These are phyloP conservation scores for silkworm (Bombyx mori) DNA, from an alignment of 1,140 invertebrate species.

Conservation along the genomic window DNA sequence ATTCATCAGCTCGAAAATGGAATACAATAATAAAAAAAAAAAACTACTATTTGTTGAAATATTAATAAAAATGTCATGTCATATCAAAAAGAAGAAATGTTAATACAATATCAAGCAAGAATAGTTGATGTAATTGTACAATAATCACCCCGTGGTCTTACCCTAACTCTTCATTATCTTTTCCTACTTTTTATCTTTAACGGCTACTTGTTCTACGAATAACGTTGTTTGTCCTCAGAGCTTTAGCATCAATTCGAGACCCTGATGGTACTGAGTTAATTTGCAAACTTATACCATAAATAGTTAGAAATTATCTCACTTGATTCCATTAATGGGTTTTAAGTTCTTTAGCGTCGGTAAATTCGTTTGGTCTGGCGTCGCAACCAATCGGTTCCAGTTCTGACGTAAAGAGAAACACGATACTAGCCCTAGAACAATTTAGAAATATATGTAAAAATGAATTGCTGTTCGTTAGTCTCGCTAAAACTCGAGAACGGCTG, in stretches of 20 bases:
- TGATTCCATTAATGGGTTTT: constrained; percentile 17
- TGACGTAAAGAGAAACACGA: constrained; percentile 18
- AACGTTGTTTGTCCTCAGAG: background rate
- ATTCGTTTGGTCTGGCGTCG: constrained; percentile 1
- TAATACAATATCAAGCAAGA: no score
- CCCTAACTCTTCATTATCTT: no score
- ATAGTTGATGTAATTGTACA: no score
- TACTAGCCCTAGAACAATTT: constrained; percentile 15
- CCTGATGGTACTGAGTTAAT: background rate
- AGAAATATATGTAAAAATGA: background rate
- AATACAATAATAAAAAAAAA: no score
- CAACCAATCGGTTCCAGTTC: constrained; percentile 20
- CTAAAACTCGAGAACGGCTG: no score
- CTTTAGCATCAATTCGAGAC: background rate
- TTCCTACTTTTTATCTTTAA: no score
- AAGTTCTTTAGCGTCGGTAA: constrained; percentile 14
- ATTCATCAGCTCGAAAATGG: no score
- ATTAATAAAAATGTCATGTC: no score
- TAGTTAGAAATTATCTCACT: constrained; percentile 10
- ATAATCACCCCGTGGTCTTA: background rate
- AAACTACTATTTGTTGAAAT: no score
- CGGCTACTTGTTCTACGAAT: no score
- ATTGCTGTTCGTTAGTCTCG: no score
- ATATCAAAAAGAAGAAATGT: no score
- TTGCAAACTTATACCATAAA: background rate